Conservation (phyloP, 1,140 invertebrate species). For the Rhagoletis pomonella region DNA sequence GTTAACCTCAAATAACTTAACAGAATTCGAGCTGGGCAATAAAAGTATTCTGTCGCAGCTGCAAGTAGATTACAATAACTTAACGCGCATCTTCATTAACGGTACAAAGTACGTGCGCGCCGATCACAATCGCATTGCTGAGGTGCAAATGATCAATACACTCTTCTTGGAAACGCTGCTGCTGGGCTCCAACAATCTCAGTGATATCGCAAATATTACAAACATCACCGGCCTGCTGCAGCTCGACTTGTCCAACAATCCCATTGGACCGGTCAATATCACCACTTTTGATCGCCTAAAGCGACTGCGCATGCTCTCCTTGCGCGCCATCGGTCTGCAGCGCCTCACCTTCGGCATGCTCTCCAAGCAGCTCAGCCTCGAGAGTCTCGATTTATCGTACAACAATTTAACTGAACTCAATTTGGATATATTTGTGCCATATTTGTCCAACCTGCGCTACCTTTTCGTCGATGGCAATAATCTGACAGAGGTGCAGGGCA, state of each 20-base stretch:
- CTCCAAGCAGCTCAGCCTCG: constrained; percentile 66
- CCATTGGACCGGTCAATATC: constrained; percentile 66
- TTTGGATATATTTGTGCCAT: constrained; percentile 71
- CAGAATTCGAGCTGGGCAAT: constrained; percentile 63
- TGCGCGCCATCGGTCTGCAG: constrained; percentile 63
- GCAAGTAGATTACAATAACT: constrained; percentile 66
- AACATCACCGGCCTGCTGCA: constrained; percentile 63
- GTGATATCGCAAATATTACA: constrained; percentile 66
- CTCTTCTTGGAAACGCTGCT: constrained; percentile 65
- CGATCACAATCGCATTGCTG: constrained; percentile 66
- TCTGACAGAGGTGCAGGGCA: constrained; percentile 67
- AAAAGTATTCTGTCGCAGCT: constrained; percentile 68
- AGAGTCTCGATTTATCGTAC: constrained; percentile 69
- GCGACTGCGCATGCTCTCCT: constrained; percentile 62
- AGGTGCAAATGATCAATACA: constrained; percentile 62
- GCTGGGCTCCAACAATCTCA: constrained; percentile 63
- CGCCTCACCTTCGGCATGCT: constrained; percentile 70
- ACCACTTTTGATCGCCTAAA: constrained; percentile 69
- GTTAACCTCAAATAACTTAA: constrained; percentile 63
- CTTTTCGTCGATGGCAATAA: constrained; percentile 69
- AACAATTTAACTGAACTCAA: constrained; percentile 70
- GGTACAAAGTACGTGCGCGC: constrained; percentile 66
- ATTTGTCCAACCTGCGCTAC: constrained; percentile 65
- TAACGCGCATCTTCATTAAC: constrained; percentile 67
- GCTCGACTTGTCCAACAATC: constrained; percentile 68